Conservation (phyloP, 1,140 invertebrate species). For the Diorhabda sublineata region DNA sequence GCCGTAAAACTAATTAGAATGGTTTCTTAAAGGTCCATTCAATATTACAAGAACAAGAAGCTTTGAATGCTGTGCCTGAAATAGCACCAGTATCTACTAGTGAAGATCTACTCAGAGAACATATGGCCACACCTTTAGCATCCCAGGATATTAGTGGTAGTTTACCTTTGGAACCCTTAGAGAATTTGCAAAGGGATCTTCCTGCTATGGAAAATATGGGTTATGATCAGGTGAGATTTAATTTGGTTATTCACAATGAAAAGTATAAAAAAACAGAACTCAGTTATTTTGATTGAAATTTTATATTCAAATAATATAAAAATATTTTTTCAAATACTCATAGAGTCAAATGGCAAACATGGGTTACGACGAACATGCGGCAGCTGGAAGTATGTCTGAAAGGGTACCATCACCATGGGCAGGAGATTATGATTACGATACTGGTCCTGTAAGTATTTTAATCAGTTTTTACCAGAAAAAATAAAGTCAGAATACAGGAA, state of each 20-base stretch:
- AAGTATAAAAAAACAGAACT: too few species aligned
- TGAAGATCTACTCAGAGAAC: slow-evolving; percentile 28
- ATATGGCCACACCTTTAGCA: slow-evolving; percentile 35
- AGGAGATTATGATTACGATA: slow-evolving; percentile 81
- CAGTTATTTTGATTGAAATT: neutral
- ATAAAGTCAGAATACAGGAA: too few species aligned
- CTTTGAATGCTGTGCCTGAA: slow-evolving; percentile 32
- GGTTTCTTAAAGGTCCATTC: slow-evolving; percentile 34
- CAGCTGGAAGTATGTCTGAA: slow-evolving; percentile 58
- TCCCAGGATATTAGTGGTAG: slow-evolving; percentile 34
- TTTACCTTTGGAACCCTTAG: slow-evolving; percentile 33
- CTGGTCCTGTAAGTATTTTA: slow-evolving; percentile 55
- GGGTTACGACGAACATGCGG: slow-evolving; percentile 70
- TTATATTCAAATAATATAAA: neutral
- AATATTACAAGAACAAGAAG: slow-evolving; percentile 42
- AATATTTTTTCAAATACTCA: neutral
- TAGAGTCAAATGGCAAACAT: slow-evolving; percentile 59
- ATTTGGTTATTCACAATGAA: too few species aligned
- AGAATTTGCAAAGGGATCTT: slow-evolving; percentile 42
- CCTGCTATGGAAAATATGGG: slow-evolving; percentile 66
- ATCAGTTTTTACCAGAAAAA: too few species aligned
- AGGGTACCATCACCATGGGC: slow-evolving; percentile 66
- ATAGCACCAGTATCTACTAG: slow-evolving; percentile 40
- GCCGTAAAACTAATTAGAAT: too few species aligned
- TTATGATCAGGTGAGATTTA: slow-evolving; percentile 53